Conservation (phyloP, 2,888 invertebrate species). For the Morinoia aosen region DNA sequence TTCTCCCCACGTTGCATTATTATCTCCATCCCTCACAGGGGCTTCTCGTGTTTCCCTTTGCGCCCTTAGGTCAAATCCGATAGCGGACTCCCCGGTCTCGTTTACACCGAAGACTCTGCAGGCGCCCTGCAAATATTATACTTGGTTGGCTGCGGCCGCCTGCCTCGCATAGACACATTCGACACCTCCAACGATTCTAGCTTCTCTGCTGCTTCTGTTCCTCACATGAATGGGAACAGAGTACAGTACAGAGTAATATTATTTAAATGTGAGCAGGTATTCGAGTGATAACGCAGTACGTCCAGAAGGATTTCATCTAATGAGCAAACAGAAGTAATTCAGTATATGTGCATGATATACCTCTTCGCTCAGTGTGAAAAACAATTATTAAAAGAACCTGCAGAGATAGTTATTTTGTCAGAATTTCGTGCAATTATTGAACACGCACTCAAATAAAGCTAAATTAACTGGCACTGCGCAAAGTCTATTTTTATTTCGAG, state of each 20-base stretch:
- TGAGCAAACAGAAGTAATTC: background rate
- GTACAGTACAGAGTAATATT: background rate
- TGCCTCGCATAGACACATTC: slow-evolving; percentile 7
- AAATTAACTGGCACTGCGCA: background rate
- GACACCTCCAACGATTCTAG: background rate
- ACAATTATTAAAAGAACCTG: background rate
- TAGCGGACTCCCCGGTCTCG: slow-evolving; percentile 37
- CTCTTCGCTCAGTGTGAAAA: background rate
- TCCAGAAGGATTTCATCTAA: background rate
- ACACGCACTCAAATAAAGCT: background rate
- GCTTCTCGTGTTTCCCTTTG: slow-evolving; percentile 39
- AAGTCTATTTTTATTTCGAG: background rate
- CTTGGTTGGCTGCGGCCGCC: background rate
- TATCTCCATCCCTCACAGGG: slow-evolving; percentile 24
- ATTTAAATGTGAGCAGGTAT: background rate
- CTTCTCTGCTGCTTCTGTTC: background rate
- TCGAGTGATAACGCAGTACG: background rate
- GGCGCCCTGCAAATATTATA: slow-evolving; percentile 19
- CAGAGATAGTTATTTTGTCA: background rate
- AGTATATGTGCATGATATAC: background rate
- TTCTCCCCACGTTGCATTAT: slow-evolving; percentile 31
- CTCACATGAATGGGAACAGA: background rate
- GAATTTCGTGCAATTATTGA: background rate
- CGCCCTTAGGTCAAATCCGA: slow-evolving; percentile 51
- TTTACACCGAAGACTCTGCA: slow-evolving; percentile 34